These are phyloP conservation scores for Spisula subtruncata DNA, from an alignment of 2,888 invertebrate genomes.

Conservation along the genomic window DNA sequence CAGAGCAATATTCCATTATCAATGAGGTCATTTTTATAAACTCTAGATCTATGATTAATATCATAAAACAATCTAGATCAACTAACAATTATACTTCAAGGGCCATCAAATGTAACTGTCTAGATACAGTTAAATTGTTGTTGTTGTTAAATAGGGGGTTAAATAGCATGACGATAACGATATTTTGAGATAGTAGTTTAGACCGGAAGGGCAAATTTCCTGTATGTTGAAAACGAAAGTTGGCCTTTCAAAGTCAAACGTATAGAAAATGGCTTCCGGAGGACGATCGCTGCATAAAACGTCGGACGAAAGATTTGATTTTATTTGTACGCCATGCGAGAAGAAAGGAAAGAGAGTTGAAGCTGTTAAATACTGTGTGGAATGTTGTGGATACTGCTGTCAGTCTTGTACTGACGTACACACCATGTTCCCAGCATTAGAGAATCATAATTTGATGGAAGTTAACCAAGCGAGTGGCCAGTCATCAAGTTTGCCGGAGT, in stretches of 20 bases:
- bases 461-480: not conserved
- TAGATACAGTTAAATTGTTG: too few species aligned
- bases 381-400: conserved; percentile 26
- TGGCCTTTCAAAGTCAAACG: not conserved
- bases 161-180: too few species aligned
- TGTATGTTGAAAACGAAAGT: not conserved
- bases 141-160: too few species aligned
- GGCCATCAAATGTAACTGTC: too few species aligned
- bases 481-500: not conserved
- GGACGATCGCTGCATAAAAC: not conserved
- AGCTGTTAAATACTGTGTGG: conserved; percentile 20
- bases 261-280: not conserved
- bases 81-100: too few species aligned
- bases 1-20: too few species aligned
- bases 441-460: not conserved
- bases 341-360: not conserved
- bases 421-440: not conserved
- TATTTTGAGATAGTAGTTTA: too few species aligned
- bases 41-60: too few species aligned
- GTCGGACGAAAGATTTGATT: conserved; percentile 6
- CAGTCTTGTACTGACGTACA: not conserved
- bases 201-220: too few species aligned
- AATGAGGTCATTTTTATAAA: too few species aligned
- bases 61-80: too few species aligned
- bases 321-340: not conserved